Base-by-base conservation (phyloP, 2,797 vertebrate species). In the Takifugu rubripes region DNA sequence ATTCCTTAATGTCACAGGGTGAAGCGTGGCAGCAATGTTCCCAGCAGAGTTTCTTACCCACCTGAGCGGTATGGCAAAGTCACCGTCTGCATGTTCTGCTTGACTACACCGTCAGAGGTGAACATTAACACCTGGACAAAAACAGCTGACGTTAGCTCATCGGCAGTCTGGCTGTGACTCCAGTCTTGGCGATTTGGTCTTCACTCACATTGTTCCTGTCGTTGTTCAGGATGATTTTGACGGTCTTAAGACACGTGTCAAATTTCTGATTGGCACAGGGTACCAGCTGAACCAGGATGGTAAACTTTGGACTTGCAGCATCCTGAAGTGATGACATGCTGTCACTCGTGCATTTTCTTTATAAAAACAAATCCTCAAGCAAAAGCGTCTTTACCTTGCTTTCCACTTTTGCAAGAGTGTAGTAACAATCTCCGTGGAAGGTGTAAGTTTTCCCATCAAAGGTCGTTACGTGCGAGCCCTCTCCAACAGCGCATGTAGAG, bases 381-480 rank as follows among this genome's bases (percentile, higher is more conserved):
- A 3, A 27, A 26, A 16, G 10, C 1, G 14, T 25, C 5, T 44
- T 44, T n/a, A 87, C 81, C 78, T 81, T 84, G 59, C 58, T 77
- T 47, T 82, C 61, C 78, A 95, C 96, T 89, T 95, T 95, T 55
- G 92, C 84, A 59, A 99, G 72, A 40, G 94, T 83, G 24, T 99
- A 99, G 76, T 92, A 93, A 71, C 97, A 99, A 52, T 94, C 84
- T 64, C 97, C 97, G 3, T 98, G 96, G 70, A 97, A 98, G 31
- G 87, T 96, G 73, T 89, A 98, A 36, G 87, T 87, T 87, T 95
- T 96, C 45, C 94, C 93, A 70, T 99, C 97, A 66, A 94, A 99
- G 43, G 94, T 96, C 15, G 91, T 93, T 51, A 98, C 71, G 77
- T 96, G 94, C 63, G 94, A 91, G n/a, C 96, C 95, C 61, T 94